These are phyloP conservation scores for Platyscapa corneri DNA, from an alignment of 1,140 invertebrate genomes.

Conservation along the genomic window DNA sequence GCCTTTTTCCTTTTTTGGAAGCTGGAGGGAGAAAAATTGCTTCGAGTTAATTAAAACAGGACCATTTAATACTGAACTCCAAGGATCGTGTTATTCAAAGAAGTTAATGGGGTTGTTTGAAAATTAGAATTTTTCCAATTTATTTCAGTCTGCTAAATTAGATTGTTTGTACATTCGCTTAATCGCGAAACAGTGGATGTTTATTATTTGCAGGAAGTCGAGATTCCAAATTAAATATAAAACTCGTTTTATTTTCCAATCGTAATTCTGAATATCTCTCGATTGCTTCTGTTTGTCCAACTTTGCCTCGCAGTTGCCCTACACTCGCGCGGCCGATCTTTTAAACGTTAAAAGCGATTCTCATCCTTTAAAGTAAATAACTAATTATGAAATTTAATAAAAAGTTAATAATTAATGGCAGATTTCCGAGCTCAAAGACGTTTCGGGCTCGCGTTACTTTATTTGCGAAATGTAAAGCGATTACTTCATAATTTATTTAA, in stretches of 20 bases:
- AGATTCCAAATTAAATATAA: background rate
- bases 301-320: no score
- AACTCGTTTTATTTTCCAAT: background rate
- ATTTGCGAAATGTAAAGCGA: background rate
- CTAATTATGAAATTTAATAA: background rate
- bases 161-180: background rate
- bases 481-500: background rate
- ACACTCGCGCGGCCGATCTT: background rate
- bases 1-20: constrained; percentile 61
- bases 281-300: no score
- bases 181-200: background rate
- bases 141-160: constrained; percentile 18
- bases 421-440: background rate
- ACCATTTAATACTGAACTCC: constrained; percentile 24
- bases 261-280: no score
- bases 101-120: constrained; percentile 37
- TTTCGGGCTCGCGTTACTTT: background rate
- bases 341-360: background rate
- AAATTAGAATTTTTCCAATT: constrained; percentile 40
- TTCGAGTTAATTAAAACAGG: constrained; percentile 49
- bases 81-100: constrained; percentile 26
- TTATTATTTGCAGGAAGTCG: background rate
- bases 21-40: constrained; percentile 18
- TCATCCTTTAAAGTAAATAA: constrained; percentile 10
- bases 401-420: background rate